phyloP scores from a whole-genome alignment of 2,888 invertebrate genomes.

The Elmis aenea region DNA sequence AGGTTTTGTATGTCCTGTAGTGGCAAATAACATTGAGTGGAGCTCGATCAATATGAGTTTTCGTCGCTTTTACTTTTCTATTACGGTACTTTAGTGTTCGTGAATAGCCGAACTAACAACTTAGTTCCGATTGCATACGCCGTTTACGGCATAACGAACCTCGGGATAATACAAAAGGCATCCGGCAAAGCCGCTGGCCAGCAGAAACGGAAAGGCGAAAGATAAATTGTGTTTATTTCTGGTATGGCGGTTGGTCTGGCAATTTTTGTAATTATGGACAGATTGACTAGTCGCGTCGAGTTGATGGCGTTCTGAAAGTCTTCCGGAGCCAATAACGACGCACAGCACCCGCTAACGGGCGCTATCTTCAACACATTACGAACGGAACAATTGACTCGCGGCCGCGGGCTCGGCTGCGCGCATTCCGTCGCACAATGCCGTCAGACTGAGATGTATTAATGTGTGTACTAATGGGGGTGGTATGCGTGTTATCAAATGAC shows the following conservation, averaged over 20 bases:
- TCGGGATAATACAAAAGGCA: slow-evolving; percentile 1
- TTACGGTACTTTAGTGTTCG: slow-evolving; percentile 10
- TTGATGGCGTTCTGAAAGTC: slow-evolving; percentile 37
- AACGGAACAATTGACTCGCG: slow-evolving; percentile 18
- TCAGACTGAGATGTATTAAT: slow-evolving; percentile 20
- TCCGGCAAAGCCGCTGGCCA: slow-evolving; percentile 2
- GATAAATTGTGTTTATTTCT: slow-evolving; percentile 30
- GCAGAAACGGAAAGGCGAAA: slow-evolving; percentile 17
- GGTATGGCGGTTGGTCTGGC: slow-evolving; percentile 24
- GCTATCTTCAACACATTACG: slow-evolving; percentile 17
- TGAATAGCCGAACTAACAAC: slow-evolving; percentile 8
- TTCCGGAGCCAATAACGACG: slow-evolving; percentile 33
- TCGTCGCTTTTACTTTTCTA: slow-evolving; percentile 12
- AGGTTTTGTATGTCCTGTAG: slow-evolving; percentile 12
- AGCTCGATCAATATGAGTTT: slow-evolving; percentile 12
- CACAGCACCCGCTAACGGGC: slow-evolving; percentile 15
- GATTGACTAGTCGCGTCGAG: slow-evolving; percentile 28
- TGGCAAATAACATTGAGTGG: slow-evolving; percentile 9
- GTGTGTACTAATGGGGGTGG: slow-evolving; percentile 19
- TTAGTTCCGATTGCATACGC: slow-evolving; percentile 8
- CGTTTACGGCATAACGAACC: slow-evolving; percentile 3
- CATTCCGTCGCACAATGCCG: slow-evolving; percentile 19
- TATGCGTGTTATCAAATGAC: slow-evolving; percentile 18
- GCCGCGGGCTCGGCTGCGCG: slow-evolving; percentile 12
- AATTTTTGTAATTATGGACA: slow-evolving; percentile 34